Conservation (phyloP, 2,113 vertebrate species). For the Blennius ocellaris region DNA sequence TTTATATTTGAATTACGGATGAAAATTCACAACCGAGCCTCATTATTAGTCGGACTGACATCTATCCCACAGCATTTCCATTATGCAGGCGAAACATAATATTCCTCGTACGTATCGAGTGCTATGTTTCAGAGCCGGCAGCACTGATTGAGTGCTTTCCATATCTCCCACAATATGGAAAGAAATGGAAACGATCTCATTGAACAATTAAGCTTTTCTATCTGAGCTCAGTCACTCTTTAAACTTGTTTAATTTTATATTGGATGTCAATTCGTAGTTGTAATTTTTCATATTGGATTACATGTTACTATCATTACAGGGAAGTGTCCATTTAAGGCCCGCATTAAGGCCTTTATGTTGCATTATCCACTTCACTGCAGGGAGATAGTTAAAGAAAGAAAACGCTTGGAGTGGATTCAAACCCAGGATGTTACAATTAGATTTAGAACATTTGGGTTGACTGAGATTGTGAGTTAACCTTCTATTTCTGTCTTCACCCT, state of each 20-base stretch:
- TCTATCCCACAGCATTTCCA: conserved; percentile 41
- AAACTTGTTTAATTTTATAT: conserved; percentile 20
- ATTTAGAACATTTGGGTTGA: not conserved
- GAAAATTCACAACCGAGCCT: conserved; percentile 30
- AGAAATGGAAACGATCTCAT: conserved; percentile 16
- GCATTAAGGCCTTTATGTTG: conserved; percentile 17
- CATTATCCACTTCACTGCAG: not conserved
- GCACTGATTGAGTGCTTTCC: conserved; percentile 38
- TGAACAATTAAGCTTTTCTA: conserved; percentile 21
- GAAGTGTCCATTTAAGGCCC: conserved; percentile 10
- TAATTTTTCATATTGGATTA: conserved; percentile 25
- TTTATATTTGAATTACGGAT: not conserved
- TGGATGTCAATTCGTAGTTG: conserved; percentile 24
- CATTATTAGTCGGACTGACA: conserved; percentile 37
- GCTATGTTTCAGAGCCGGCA: conserved; percentile 27
- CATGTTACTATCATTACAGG: conserved; percentile 32
- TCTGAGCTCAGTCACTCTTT: conserved; percentile 1
- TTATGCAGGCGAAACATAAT: conserved; percentile 33
- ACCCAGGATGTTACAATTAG: not conserved
- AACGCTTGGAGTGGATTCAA: not conserved
- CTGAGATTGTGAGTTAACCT: not conserved
- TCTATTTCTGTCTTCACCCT: not conserved
- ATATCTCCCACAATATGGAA: conserved; percentile 31
- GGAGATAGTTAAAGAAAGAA: conserved; percentile 3
- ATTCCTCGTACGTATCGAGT: conserved; percentile 24